phyloP scores from a whole-genome alignment of 2,113 vertebrate species.

The Nymphicus hollandicus region DNA sequence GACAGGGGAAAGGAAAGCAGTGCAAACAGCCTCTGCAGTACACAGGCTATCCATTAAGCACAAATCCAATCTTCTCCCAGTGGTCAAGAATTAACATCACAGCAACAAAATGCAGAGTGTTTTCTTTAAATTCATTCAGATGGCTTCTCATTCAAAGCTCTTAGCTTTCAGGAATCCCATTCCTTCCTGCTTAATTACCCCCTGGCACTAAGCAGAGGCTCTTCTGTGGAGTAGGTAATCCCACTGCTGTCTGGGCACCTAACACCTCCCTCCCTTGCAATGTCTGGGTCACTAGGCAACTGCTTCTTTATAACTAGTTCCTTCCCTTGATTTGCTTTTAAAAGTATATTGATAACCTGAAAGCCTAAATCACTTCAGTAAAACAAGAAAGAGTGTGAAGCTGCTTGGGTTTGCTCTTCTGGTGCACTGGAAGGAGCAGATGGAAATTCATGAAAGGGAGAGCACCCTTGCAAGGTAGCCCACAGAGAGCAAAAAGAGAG shows the following conservation, averaged over 20 bases:
- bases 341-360: background rate
- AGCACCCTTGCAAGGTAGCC: background rate
- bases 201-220: background rate
- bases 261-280: background rate
- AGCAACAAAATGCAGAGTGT: background rate
- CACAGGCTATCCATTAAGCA: background rate
- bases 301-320: background rate
- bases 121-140: background rate
- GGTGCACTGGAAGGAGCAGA: background rate
- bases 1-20: background rate
- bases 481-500: background rate
- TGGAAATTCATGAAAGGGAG: background rate
- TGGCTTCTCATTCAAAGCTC: background rate
- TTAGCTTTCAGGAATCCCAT: background rate
- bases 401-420: background rate
- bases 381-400: background rate
- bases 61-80: background rate
- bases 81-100: background rate
- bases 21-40: background rate
- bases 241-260: background rate
- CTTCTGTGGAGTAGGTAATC: background rate
- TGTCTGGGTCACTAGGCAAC: background rate
- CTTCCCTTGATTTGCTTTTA: background rate
- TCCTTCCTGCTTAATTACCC: background rate
- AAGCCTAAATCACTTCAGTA: background rate